Base-by-base conservation (phyloP, 2,888 invertebrate species). In the Portevinia maculata region DNA sequence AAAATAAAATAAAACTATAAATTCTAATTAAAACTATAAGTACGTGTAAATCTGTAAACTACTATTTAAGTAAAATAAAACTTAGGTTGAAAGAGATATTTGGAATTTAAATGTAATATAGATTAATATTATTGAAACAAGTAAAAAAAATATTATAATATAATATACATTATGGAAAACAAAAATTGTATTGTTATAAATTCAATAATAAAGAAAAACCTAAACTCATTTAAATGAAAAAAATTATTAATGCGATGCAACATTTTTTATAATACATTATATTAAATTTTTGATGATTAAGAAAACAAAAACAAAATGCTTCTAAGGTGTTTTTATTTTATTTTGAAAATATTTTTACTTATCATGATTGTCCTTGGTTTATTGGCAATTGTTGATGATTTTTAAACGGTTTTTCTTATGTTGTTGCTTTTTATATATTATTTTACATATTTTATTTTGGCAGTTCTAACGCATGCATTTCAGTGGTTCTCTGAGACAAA, bases 21-120 rank as follows among this genome's bases (percentile, higher is more conserved):
- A 83, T 78, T 78, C 71, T 83, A 83, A 83, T 55, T 62, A 71
- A 78, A 57, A 17, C 60, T 41, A 78, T 83, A 83, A 83, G 83
- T 83, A 83, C 65, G 67, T 83, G 83, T 83, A 83, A 83, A 83
- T 83, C 83, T 83, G 83, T 83, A 83, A 83, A 83, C 83, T 83
- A 83, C 39, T 76, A 83, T 73, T 71, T 83, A 83, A 83, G 83
- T 60, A 57, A 44, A 73, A 75, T 19, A 64, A 37, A 65, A 44
- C 53, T 39, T 67, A 76, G 83, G 60, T 76, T 76, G 67, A 34
- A 67, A 60, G 57, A 76, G 71, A 83, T 73, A 83, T 83, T 83
- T 83, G 83, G 78, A 83, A 78, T 57, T 73, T 78, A 78, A 83
- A 76, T 83, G 83, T 83, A 83, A 78, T 50, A 83, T 83, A 83